Conservation (phyloP, 2,113 vertebrate species). For the Prolemur simus region DNA sequence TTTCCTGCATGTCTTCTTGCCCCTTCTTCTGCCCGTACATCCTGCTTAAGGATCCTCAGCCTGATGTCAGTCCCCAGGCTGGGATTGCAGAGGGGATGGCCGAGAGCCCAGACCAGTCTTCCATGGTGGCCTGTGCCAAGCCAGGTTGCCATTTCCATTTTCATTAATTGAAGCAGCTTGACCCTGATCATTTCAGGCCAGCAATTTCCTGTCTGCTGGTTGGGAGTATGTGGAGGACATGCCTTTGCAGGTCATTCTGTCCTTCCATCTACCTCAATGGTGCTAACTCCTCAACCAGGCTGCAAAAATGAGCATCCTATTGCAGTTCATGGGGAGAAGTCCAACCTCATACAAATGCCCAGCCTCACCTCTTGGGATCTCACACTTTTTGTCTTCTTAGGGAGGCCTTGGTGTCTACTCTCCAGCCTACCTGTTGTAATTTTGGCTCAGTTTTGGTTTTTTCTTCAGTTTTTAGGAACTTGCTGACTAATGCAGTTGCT, state of each 20-base stretch:
- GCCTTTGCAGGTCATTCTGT: conserved; percentile 47
- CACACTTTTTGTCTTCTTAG: not conserved
- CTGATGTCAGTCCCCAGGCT: conserved; percentile 36
- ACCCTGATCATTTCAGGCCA: conserved; percentile 66
- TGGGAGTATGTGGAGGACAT: conserved; percentile 46
- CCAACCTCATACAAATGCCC: not conserved
- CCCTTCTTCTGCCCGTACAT: not conserved
- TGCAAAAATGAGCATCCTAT: not conserved
- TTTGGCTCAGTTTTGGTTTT: not conserved
- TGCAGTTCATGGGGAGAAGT: not conserved
- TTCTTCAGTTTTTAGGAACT: not conserved
- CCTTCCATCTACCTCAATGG: conserved; percentile 46
- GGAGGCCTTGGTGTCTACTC: not conserved
- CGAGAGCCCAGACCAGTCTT: conserved; percentile 66
- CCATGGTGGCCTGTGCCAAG: conserved; percentile 55
- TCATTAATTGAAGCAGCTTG: conserved; percentile 74
- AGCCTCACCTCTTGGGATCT: not conserved
- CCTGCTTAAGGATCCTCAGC: not conserved
- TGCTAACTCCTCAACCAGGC: not conserved
- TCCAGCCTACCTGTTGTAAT: not conserved
- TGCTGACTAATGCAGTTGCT: not conserved
- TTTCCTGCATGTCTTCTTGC: not conserved
- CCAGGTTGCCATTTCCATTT: conserved; percentile 65
- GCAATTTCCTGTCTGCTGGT: conserved; percentile 64
- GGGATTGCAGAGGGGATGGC: conserved; percentile 46